Evolutionary conservation across 1,140 invertebrate species (phyloP), one percentile per base, ranked within the genome.

Genomic region (Monochamus saltuarius): DNA sequence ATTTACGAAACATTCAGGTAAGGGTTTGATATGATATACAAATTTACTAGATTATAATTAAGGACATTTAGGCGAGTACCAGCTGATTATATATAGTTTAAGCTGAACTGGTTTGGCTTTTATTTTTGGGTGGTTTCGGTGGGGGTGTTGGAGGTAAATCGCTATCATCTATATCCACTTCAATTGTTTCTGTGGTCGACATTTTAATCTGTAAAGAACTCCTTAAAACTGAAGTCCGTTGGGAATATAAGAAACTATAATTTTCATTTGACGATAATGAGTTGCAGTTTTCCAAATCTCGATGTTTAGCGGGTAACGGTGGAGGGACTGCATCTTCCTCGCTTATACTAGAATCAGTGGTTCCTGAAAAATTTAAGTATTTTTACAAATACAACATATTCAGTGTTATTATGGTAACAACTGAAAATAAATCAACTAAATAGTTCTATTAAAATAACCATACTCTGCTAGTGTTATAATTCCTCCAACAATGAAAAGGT

Each of bases 291-390:
- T 66, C 55, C 9, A 83, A 78, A 16, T 86, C 85, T 7, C 85
- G 78, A 11, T 78, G 80, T 75, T 90, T 90, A 10, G 83, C 75
- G 1, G 89, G 89, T 49, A 91, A 69, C 1, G 88, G 88, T 4
- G 88, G 88, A 43, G 87, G 86, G 47, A 76, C 70, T 11, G 78
- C 77, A 66, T 89, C 87, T 64, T 88, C 86, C 68, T 85, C 84
- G 39, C 84, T 86, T 7, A 83, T 78, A 19, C 85, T 85, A 7
- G 85, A 86, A 70, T 87, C 86, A 19, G 84, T 85, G 4, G 85
- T 87, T 43, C 83, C 86, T 81, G 49, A 19, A 66, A 56, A 10
- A 42, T n/a, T n/a, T n/a, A n/a, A n/a, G n/a, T n/a, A n/a, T n/a
- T n/a, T n/a, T n/a, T n/a, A n/a, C n/a, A n/a, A n/a, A n/a, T n/a